These are phyloP conservation scores for Baronia brevicornis DNA, from an alignment of 2,888 invertebrate species.

Conservation along the genomic window DNA sequence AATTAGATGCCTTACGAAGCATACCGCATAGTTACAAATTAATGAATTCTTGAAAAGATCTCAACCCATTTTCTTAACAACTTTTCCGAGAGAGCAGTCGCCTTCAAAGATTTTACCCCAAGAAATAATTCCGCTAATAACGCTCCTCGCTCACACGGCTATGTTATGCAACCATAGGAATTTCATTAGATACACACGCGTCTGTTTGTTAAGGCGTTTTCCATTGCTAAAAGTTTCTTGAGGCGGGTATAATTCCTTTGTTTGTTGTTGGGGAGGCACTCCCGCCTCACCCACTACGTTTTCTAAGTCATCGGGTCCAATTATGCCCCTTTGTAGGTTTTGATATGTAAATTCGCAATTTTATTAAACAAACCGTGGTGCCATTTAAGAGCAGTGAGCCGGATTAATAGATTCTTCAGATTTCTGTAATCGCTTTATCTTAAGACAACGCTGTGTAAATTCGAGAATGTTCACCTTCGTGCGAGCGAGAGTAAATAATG, in stretches of 20 bases:
- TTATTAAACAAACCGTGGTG: constrained; percentile 76
- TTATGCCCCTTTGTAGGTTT: constrained; percentile 77
- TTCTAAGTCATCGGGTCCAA: constrained; percentile 77
- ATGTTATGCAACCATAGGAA: constrained; percentile 76
- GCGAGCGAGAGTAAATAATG: too few species aligned
- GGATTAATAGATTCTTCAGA: constrained; percentile 75
- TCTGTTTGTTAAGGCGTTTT: constrained; percentile 76
- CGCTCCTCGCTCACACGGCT: constrained; percentile 65
- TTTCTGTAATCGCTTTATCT: constrained; percentile 75
- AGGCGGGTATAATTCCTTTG: constrained; percentile 77
- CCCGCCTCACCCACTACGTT: constrained; percentile 68
- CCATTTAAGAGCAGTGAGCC: constrained; percentile 73
- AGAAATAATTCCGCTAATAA: constrained; percentile 74
- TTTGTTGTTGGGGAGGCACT: constrained; percentile 65
- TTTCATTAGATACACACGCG: constrained; percentile 76
- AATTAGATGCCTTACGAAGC: constrained; percentile 68
- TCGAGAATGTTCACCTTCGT: constrained; percentile 52
- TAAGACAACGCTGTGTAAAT: constrained; percentile 67
- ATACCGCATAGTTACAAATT: constrained; percentile 72
- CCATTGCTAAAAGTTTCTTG: constrained; percentile 77
- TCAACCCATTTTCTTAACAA: constrained; percentile 75
- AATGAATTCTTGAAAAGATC: constrained; percentile 72
- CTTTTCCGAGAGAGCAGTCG: constrained; percentile 73
- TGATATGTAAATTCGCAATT: constrained; percentile 76
- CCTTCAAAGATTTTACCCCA: constrained; percentile 72